Evolutionary conservation across 2,888 invertebrate species (phyloP), one percentile per base, ranked within the genome.

Genomic region (Venusia cambrica): DNA sequence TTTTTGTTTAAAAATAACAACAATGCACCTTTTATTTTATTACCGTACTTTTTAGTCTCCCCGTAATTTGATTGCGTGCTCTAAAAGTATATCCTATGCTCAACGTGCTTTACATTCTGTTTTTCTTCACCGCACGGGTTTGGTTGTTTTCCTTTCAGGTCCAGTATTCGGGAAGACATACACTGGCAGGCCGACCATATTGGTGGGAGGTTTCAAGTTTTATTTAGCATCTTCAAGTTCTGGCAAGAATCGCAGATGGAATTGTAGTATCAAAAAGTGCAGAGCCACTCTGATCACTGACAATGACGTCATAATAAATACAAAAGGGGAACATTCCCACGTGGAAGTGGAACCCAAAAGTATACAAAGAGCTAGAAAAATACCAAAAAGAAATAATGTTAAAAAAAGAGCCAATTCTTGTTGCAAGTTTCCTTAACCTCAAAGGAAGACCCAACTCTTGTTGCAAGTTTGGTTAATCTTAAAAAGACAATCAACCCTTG

Each of bases 261-360:
- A 7, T 4, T 72, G 73, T 33, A 57, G 54, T 24, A 6, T 3
- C 5, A 60, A 17, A 15, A 21, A 27, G 2, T 74, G 73, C 37
- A 58, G 48, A 0, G 73, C 73, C 1, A 41, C 49, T 1, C 32
- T 74, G 8, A 52, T 39, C 33, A 74, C 70, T 1, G 43, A 53
- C 27, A 24, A 59, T 1, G 64, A 73, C 26, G 38, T 73, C 1
- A 73, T 73, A 10, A 40, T 59, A 1, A 52, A 32, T 20, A 69
- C 73, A 6, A 26, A 14, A 2, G 48, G 57, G 3, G 71, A 69
- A 30, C 73, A 74, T 37, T 59, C 48, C 9, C 73, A 73, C 48
- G 3, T n/a, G 20, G 5, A 22, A 5, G 5, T n/a, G 9, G 5
- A 16, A 21, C 2, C 11, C 10, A 19, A 30, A 8, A 21, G n/a